Conservation (phyloP, 2,113 vertebrate genomes). For the Pithys albifrons region DNA sequence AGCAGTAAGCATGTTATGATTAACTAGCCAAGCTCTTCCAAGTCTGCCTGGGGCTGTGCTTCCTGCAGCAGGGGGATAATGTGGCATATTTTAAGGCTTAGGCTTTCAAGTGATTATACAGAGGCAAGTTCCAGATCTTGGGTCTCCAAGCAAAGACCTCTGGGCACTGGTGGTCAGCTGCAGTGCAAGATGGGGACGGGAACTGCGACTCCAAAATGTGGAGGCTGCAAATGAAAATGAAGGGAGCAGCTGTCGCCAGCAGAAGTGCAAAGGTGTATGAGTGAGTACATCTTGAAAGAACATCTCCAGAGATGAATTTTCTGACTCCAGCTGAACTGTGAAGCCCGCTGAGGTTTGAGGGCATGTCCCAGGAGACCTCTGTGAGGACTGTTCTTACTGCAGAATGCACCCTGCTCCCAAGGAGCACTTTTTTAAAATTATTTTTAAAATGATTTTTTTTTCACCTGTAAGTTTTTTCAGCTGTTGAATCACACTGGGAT, state of each 20-base stretch:
- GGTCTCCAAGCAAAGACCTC: not conserved
- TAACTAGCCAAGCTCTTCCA: not conserved
- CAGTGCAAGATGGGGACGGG: not conserved
- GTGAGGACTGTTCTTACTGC: not conserved
- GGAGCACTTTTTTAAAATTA: not conserved
- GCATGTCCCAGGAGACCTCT: not conserved
- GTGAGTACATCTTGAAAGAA: not conserved
- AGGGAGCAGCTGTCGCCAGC: not conserved
- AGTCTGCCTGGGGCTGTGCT: not conserved
- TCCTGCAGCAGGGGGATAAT: not conserved
- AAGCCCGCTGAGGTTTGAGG: not conserved
- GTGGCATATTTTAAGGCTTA: not conserved
- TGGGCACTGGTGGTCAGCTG: fast-evolving
- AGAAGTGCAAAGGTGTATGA: not conserved
- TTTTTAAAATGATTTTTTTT: not conserved
- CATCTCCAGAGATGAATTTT: not conserved
- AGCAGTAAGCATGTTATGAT: not conserved
- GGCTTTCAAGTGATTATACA: not conserved
- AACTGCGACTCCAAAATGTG: not conserved
- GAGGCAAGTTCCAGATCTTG: not conserved
- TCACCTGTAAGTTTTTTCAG: not conserved
- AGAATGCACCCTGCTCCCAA: not conserved
- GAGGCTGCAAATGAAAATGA: not conserved
- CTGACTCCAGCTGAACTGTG: not conserved
- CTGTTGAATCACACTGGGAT: not conserved